These are phyloP conservation scores for Timema podura DNA, from an alignment of 2,888 invertebrate species.

Conservation along the genomic window DNA sequence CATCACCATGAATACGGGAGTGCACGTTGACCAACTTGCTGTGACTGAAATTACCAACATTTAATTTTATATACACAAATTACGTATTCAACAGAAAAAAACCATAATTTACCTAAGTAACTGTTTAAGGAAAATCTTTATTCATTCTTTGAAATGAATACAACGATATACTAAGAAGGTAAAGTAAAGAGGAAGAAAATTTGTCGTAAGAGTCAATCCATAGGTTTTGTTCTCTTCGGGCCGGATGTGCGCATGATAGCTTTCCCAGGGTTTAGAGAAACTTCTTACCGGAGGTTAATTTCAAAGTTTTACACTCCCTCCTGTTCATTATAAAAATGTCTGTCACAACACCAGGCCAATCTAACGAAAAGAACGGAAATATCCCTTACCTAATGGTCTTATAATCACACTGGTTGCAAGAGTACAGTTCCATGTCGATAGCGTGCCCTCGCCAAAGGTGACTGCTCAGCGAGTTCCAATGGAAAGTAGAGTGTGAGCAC, in stretches of 20 bases:
- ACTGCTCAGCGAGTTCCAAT: constrained; percentile 66
- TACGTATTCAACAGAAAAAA: background rate
- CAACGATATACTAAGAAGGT: no score
- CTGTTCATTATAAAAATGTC: background rate
- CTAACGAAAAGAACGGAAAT: no score
- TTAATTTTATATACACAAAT: background rate
- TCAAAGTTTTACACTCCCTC: background rate
- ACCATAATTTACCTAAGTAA: no score
- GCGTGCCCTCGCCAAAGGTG: constrained; percentile 75
- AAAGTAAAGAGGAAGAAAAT: no score
- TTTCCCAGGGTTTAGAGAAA: no score
- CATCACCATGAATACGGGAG: constrained; percentile 67
- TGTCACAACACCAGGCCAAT: no score
- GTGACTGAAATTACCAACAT: constrained; percentile 46
- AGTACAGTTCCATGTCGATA: constrained; percentile 73
- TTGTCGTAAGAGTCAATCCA: no score
- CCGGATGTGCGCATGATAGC: no score
- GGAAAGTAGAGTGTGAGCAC: constrained; percentile 54
- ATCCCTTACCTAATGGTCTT: constrained; percentile 54
- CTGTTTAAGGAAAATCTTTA: no score
- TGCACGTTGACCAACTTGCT: constrained; percentile 69
- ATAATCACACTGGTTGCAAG: constrained; percentile 70
- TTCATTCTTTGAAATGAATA: no score
- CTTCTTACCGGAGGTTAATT: no score
- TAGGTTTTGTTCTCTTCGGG: no score